Base-by-base conservation (phyloP, 2,113 vertebrate species). In the Hippocampus comes region DNA sequence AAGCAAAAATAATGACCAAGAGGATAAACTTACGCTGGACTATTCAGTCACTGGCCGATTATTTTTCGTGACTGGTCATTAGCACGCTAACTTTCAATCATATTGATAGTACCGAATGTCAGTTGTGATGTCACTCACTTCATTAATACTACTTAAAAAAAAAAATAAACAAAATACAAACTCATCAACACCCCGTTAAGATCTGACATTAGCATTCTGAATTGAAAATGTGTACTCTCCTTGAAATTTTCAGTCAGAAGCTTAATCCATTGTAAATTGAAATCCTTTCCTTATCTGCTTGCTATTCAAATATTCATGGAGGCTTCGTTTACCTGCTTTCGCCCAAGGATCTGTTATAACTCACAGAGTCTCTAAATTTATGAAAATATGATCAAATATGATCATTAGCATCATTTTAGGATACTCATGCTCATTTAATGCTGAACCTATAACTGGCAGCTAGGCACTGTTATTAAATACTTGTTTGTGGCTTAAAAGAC, bases 261-360 rank as follows among this genome's bases (percentile, higher is more conserved):
- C n/a, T 48, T 46, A 51, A 20, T 51, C 56, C 66, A 63, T 53
- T 15, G 59, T n/a, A n/a, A 34, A 72, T 78, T 70, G 34, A 68
- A 18, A 64, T 11, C 57, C 5, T 74, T 63, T 81, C 55, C 56
- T 73, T 77, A 75, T 48, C 70, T 74, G 56, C 57, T 43, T 25
- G 25, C 23, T 49, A 21, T 69, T 82, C 23, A 78, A 79, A 78
- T 76, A 78, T 82, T 63, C 61, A 84, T 72, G 34, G 59, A 43
- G 20, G 20, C 56, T 81, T 70, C 48, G 64, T 80, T 73, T 67
- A 72, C 23, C 56, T 42, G n/a, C 53, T 64, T 63, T 70, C 67
- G 51, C 57, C 71, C 63, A 17, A 68, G 60, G 56, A 73, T 41
- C 51, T 60, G 66, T 63, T 73, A 72, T 49, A 48, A 43, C 9